These are phyloP conservation scores for Meteorus cinctellus DNA, from an alignment of 2,888 invertebrate genomes.

Conservation along the genomic window DNA sequence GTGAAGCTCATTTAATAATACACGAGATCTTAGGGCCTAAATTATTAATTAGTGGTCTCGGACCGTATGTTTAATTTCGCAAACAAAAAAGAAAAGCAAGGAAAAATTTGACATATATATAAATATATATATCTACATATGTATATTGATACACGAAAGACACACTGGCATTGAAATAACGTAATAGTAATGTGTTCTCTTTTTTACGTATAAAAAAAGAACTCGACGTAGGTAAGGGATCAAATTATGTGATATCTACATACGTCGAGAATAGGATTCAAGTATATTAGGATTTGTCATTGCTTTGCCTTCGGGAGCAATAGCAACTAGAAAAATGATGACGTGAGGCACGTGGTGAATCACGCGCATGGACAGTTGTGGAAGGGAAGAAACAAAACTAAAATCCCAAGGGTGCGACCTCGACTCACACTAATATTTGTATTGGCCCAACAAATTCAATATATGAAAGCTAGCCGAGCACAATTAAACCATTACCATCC, in stretches of 20 bases:
- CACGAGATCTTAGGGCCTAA: constrained; percentile 45
- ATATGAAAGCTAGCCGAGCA: background rate
- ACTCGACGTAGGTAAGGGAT: constrained; percentile 39
- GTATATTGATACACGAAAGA: constrained; percentile 19
- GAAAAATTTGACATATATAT: constrained; percentile 11
- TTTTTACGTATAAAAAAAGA: constrained; percentile 48
- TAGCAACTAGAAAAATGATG: constrained; percentile 1
- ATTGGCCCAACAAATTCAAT: background rate
- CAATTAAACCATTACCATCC: background rate
- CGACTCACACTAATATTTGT: background rate
- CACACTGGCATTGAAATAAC: constrained; percentile 42
- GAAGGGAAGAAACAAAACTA: background rate
- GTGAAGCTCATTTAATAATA: background rate
- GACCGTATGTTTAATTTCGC: constrained; percentile 35
- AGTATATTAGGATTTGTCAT: constrained; percentile 20
- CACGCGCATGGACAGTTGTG: background rate
- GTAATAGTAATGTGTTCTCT: constrained; percentile 47
- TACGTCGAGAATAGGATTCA: constrained; percentile 35
- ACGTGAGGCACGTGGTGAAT: background rate
- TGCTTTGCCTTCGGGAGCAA: background rate
- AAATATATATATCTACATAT: constrained; percentile 2
- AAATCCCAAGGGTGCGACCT: background rate
- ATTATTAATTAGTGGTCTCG: constrained; percentile 38
- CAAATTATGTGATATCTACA: constrained; percentile 32
- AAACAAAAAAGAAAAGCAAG: constrained; percentile 32